Conservation (phyloP, 2,113 vertebrate species). For the Sporophila hypoxantha region DNA sequence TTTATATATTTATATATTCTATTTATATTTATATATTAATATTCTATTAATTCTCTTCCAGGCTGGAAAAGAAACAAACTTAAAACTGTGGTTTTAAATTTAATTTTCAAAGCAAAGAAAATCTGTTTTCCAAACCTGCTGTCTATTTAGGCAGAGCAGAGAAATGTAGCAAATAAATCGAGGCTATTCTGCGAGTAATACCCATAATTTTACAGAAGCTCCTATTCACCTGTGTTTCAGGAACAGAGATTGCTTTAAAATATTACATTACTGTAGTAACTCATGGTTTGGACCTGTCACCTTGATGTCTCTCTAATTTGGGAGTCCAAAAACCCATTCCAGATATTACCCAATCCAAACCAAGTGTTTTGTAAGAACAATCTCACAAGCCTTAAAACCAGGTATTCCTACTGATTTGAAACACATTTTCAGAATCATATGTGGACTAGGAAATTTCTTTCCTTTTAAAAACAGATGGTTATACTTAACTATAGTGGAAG, state of each 20-base stretch:
- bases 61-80: background rate
- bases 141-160: background rate
- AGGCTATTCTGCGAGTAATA: background rate
- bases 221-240: background rate
- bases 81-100: background rate
- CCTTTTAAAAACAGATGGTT: background rate
- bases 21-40: too few relatives aligned
- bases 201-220: background rate
- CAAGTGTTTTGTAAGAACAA: constrained; percentile 11
- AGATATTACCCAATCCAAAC: constrained; percentile 1
- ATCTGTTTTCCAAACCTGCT: background rate
- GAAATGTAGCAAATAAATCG: constrained; percentile 4
- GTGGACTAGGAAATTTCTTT: background rate
- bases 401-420: background rate
- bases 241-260: constrained; percentile 20
- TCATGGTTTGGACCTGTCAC: constrained; percentile 7
- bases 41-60: background rate
- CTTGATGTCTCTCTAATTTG: constrained; percentile 11
- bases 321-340: constrained; percentile 24
- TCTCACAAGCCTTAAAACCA: constrained; percentile 9
- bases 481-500: background rate
- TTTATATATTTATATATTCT: too few relatives aligned
- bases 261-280: background rate
- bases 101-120: constrained; percentile 8
- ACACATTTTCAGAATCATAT: background rate